phyloP scores from a whole-genome alignment of 2,113 vertebrate species.

The Leiothrix lutea region DNA sequence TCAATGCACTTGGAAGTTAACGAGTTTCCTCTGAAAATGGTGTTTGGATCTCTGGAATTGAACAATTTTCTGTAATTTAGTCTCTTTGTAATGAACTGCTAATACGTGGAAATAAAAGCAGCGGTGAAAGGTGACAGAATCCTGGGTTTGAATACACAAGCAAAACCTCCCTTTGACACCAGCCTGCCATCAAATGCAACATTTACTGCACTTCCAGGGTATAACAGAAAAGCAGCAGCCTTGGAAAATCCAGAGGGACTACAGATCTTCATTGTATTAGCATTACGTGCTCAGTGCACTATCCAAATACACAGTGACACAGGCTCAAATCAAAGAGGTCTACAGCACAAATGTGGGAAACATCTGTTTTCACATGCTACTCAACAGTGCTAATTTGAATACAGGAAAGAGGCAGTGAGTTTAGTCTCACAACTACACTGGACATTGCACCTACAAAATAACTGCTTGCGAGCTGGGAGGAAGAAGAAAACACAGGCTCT shows the following conservation, averaged over 20 bases:
- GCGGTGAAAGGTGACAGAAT: neutral
- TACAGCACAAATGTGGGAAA: neutral
- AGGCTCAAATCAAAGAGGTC: neutral
- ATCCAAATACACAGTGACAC: neutral
- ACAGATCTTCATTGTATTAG: neutral
- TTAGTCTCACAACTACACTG: neutral
- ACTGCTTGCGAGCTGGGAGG: neutral
- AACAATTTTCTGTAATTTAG: slow-evolving; percentile 26
- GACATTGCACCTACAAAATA: neutral
- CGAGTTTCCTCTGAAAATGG: slow-evolving; percentile 97
- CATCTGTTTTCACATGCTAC: neutral
- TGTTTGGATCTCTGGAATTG: slow-evolving; percentile 91
- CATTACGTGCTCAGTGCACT: neutral
- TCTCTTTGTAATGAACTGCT: neutral
- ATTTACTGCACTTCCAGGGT: neutral
- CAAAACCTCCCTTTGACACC: neutral
- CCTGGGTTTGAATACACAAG: neutral
- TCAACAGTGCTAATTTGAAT: neutral
- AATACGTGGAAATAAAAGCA: neutral
- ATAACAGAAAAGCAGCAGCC: neutral
- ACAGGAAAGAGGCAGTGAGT: neutral
- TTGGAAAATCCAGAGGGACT: neutral
- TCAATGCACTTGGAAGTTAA: slow-evolving; percentile 98
- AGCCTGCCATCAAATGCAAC: neutral
- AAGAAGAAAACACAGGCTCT: neutral